phyloP scores from a whole-genome alignment of 2,113 vertebrate genomes.

The Rhea americana region DNA sequence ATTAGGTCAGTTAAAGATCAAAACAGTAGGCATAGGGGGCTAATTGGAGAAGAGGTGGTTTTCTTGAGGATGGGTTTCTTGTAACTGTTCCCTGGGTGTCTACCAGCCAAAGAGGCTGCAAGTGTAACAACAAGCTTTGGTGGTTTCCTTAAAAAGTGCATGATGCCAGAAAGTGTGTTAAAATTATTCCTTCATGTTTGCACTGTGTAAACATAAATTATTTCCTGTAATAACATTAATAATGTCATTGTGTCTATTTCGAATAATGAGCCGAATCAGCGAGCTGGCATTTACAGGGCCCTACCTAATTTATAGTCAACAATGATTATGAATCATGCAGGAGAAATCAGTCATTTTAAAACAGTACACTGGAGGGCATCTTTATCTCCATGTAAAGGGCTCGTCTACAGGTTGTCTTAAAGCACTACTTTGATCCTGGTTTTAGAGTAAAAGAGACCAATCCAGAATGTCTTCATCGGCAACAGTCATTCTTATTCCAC shows the following conservation, averaged over 20 bases:
- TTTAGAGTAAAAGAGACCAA: not conserved
- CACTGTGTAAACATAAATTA: not conserved
- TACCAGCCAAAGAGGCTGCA: not conserved
- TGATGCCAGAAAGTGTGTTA: not conserved
- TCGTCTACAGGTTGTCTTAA: not conserved
- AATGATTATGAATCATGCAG: not conserved
- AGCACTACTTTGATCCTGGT: not conserved
- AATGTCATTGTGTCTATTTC: not conserved
- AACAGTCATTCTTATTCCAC: not conserved
- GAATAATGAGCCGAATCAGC: constrained; percentile 5
- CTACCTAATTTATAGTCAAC: not conserved
- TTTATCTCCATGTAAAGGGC: not conserved
- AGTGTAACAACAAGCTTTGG: not conserved
- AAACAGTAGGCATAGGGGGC: not conserved
- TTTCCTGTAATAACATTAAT: constrained; percentile 4
- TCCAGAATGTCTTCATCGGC: not conserved
- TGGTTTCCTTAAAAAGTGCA: not conserved
- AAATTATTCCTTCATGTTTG: not conserved
- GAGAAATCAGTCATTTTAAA: not conserved
- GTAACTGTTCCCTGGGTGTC: not conserved
- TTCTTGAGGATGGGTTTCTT: not conserved
- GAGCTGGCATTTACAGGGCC: not conserved
- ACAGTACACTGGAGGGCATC: not conserved
- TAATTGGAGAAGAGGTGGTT: not conserved
- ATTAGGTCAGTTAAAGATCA: not conserved